A percentile compares a stretch with the other conserved stretches of the same genome.
Evolutionary conservation across 2,113 vertebrate genomes (phyloP).

Genomic region (Numida meleagris): DNA sequence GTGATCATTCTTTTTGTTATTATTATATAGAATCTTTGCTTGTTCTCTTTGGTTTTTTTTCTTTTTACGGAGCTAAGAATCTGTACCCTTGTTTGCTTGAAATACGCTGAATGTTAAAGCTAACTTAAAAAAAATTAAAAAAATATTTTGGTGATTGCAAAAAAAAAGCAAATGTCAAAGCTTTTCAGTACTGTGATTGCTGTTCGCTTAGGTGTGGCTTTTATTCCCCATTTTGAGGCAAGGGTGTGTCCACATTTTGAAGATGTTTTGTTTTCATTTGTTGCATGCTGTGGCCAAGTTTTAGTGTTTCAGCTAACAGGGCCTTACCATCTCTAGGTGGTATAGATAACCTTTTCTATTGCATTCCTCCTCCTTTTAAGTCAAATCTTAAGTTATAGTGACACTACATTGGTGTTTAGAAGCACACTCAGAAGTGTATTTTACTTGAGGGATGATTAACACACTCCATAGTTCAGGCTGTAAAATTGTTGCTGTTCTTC

Average conservation of each 20-base stretch:
- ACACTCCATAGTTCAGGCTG: neutral
- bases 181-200: neutral
- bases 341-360: neutral
- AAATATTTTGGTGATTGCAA: neutral
- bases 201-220: neutral
- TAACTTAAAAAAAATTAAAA: neutral
- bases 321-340: neutral
- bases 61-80: neutral
- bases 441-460: neutral
- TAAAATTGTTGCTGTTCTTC: neutral
- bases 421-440: neutral
- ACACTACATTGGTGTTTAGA: neutral
- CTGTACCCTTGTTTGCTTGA: neutral
- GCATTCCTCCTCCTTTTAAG: conserved; percentile 16
- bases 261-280: neutral
- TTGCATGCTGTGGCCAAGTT: neutral
- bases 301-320: conserved; percentile 34
- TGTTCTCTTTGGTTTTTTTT: neutral
- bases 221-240: neutral
- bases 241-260: neutral
- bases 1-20: neutral
- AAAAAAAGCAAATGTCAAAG: neutral
- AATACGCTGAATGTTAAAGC: neutral
- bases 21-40: neutral
- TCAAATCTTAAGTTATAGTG: neutral